These are phyloP conservation scores for Aselliscus stoliczkanus DNA, from an alignment of 2,797 vertebrate species.

Conservation along the genomic window DNA sequence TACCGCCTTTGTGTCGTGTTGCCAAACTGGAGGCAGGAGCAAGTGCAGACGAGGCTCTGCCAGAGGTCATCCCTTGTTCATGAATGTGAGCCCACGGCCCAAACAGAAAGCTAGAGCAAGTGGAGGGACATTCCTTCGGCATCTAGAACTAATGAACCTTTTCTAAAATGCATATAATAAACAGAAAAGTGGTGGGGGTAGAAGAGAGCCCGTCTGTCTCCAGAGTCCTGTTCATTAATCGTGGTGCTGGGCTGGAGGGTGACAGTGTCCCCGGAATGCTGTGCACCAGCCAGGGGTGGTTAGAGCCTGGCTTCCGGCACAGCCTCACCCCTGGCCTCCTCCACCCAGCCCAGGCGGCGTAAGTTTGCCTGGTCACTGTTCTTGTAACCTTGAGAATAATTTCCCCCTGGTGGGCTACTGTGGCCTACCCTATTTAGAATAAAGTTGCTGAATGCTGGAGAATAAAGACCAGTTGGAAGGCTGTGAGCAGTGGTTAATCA, in stretches of 20 bases:
- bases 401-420: constrained; percentile 67
- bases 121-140: background rate
- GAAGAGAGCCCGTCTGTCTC: background rate
- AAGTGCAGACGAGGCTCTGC: constrained; percentile 58
- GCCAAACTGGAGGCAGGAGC: constrained; percentile 74
- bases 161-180: background rate
- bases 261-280: fast-evolving
- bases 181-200: background rate
- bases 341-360: background rate
- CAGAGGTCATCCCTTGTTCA: constrained; percentile 71
- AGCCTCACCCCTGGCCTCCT: background rate
- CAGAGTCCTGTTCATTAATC: background rate
- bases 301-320: background rate
- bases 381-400: constrained; percentile 72
- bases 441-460: constrained; percentile 66
- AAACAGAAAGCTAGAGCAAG: constrained; percentile 17
- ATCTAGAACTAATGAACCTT: constrained; percentile 29
- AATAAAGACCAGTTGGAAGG: constrained; percentile 73
- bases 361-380: constrained; percentile 65
- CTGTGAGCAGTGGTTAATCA: constrained; percentile 73
- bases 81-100: constrained; percentile 44
- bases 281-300: too few relatives aligned
- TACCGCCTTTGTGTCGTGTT: constrained; percentile 74
- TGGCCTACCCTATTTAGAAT: constrained; percentile 68
- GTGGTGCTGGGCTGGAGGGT: background rate